phyloP scores from a whole-genome alignment of 2,888 invertebrate species.

The Campoletis raptor region DNA sequence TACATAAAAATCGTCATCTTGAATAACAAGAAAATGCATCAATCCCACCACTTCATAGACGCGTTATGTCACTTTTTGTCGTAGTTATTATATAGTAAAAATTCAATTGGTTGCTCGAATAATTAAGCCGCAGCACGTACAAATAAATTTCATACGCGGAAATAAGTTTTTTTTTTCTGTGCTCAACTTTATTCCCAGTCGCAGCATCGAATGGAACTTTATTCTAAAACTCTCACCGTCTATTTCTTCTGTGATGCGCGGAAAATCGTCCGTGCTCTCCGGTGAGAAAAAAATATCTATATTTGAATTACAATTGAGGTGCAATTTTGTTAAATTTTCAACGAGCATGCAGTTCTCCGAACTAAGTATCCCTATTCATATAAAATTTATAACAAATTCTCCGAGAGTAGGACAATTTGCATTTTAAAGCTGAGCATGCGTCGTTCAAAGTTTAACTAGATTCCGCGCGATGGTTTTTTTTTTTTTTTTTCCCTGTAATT shows the following conservation, averaged over 20 bases:
- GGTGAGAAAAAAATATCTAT: background rate
- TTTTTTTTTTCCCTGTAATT: background rate
- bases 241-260: background rate
- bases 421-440: slow-evolving; percentile 46
- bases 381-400: background rate
- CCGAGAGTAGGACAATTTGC: slow-evolving; percentile 31
- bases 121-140: background rate
- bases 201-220: background rate
- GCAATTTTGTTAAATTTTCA: slow-evolving; percentile 37
- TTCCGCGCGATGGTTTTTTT: slow-evolving; percentile 29
- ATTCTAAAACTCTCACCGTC: background rate
- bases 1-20: slow-evolving; percentile 1
- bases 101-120: too few species aligned
- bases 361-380: slow-evolving; percentile 1
- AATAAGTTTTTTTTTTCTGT: background rate
- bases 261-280: background rate
- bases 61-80: background rate
- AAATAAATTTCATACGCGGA: background rate
- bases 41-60: background rate
- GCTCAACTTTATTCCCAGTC: background rate
- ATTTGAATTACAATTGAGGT: slow-evolving; percentile 6
- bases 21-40: background rate
- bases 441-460: slow-evolving; percentile 20
- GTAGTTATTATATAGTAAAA: background rate
- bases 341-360: background rate